Base-by-base conservation (phyloP, 2,113 vertebrate genomes). In the Cygnus buccinator region DNA sequence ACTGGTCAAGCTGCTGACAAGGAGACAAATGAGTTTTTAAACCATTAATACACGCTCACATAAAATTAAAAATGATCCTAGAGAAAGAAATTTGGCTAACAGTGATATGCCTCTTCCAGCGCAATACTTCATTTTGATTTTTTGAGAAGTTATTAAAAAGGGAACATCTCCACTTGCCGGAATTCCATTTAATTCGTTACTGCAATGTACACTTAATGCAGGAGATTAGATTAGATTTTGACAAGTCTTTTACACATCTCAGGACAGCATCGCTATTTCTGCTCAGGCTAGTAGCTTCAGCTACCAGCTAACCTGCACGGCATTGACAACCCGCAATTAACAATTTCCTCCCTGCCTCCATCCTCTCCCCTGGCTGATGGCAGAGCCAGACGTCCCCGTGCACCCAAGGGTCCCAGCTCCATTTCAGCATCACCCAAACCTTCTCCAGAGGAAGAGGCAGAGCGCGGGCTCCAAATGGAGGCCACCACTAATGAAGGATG, bases 21-120 rank as follows among this genome's bases (percentile, higher is more conserved):
- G 76, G 55, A 89, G 84, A 91, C 21, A 96, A 94, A 95, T 87
- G 77, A 94, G 70, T 65, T 88, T 93, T 95, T 95, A 95, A 95
- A 77, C 73, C 87, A 88, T 93, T 87, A 92, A 77, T 12, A 58
- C 46, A 79, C 3, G 6, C 33, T 83, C 6, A 18, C 33, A 62
- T 31, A 94, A 93, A 91, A 94, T 91, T 97, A 90, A 90, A 80
- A 90, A 70, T 2, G 1, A 55, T 68, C 89, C 63, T 37, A 55
- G 55, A 57, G 70, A 80, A 95, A 78, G 55, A 81, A 87, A 93
- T 90, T 62, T 70, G 79, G 72, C 65, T 90, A 96, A 89, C 25
- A 2, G 0, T 41, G 91, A 94, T 91, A 91, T 3, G 37, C 21
- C 66, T 89, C 62, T 87, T 93, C 33, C 57, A 94, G 52, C 1